Evolutionary conservation across 2,113 vertebrate species (phyloP), one percentile per base, ranked within the genome.

Genomic region (Campylorhamphus procurvoides): DNA sequence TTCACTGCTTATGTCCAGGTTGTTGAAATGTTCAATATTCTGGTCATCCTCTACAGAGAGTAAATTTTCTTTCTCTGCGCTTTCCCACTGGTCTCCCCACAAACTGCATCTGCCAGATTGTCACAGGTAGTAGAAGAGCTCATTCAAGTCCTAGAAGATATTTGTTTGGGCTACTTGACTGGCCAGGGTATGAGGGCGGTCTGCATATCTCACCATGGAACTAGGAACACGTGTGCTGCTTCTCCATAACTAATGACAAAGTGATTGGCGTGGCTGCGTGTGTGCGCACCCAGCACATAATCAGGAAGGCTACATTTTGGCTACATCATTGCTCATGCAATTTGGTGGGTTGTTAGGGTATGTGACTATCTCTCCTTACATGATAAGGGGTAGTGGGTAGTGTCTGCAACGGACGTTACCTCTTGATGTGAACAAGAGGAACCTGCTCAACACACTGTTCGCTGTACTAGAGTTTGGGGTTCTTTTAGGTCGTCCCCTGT

Each of bases 191-290:
- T 33, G 18, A 66, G 18, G 10, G 4, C 20, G 79, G 8, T 55
- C 62, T 80, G 10, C 9, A 24, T 60, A 33, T 46, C 52, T 66
- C 28, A 19, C 4, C 11, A 19, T 59, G 31, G 49, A 52, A 64
- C 2, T 37, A 35, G 35, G 40, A 44, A 23, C 5, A 28, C 0
- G 0, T 28, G 4, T 55, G 29, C 40, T 75, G 16, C 37, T 63
- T 88, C 16, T 62, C 14, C 35, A 31, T 13, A 50, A 31, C 12
- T 42, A 31, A 49, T 27, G 29, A 40, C 29, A 47, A 31, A 2
- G 15, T n/a, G 52, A 12, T 44, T 44, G 9, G 14, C 29, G 29
- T 28, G 24, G 18, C 29, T 75, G 6, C 35, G 19, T 31, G n/a
- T 9, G 8, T 58, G 33, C 58, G 44, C n/a, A 52, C 39, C 37